These are phyloP conservation scores for Disparrhopalites patrizii DNA, from an alignment of 2,888 invertebrate genomes.

Conservation along the genomic window DNA sequence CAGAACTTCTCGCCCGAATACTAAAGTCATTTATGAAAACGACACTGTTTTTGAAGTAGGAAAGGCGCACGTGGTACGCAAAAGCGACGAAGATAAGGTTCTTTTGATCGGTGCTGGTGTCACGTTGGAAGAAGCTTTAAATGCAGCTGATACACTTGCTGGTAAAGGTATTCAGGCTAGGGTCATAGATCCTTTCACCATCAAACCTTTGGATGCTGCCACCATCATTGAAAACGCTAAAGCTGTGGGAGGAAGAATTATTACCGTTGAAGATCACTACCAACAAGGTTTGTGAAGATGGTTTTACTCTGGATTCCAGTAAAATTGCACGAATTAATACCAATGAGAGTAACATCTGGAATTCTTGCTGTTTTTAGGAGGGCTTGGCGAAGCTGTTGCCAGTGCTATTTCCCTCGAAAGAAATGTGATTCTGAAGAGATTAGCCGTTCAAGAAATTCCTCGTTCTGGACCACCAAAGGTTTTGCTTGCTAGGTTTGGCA, in stretches of 20 bases:
- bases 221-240: slow-evolving; percentile 71
- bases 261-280: slow-evolving; percentile 98
- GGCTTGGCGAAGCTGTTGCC: slow-evolving; percentile 91
- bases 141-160: slow-evolving; percentile 72
- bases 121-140: slow-evolving; percentile 84
- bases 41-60: slow-evolving; percentile 77
- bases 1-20: slow-evolving; percentile 89
- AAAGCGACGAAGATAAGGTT: slow-evolving; percentile 71
- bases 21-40: slow-evolving; percentile 77
- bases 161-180: slow-evolving; percentile 69
- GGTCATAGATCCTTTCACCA: slow-evolving; percentile 90
- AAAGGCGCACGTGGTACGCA: slow-evolving; percentile 71
- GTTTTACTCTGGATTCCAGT: not conserved
- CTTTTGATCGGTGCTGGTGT: slow-evolving; percentile 90
- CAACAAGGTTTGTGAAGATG: slow-evolving; percentile 62
- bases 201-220: slow-evolving; percentile 87
- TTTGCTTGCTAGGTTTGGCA: slow-evolving; percentile 82
- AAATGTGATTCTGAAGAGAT: slow-evolving; percentile 67
- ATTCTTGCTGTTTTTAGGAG: slow-evolving; percentile 60
- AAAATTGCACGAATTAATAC: not conserved
- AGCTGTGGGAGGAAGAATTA: slow-evolving; percentile 72
- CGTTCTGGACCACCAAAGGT: slow-evolving; percentile 86
- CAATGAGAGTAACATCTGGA: not conserved
- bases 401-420: slow-evolving; percentile 71
- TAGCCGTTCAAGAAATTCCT: slow-evolving; percentile 79